Evolutionary conservation across 2,888 invertebrate species (phyloP).

Genomic region (Globia sparganii): DNA sequence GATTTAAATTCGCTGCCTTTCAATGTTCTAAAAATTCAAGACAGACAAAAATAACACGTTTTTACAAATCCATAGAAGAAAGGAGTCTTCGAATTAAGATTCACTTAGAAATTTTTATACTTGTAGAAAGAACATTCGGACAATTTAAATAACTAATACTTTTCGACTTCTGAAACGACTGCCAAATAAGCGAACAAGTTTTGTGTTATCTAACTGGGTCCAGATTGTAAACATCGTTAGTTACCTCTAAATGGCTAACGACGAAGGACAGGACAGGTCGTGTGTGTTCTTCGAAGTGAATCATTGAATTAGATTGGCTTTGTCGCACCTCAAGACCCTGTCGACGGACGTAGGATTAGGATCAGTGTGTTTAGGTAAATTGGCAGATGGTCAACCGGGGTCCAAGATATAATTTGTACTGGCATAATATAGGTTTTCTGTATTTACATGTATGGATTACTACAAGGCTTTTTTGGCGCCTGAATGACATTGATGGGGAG

Average conservation of each 20-base stretch:
- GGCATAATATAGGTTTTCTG: background rate
- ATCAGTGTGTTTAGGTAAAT: background rate
- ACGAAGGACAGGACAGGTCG: slow-evolving; percentile 49
- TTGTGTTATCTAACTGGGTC: slow-evolving; percentile 45
- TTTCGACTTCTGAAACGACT: slow-evolving; percentile 16
- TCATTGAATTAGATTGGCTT: slow-evolving; percentile 43
- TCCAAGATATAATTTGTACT: background rate
- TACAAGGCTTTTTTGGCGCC: background rate
- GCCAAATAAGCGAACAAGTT: slow-evolving; percentile 25
- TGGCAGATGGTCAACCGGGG: background rate
- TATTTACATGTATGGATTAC: background rate
- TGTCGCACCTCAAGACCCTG: slow-evolving; percentile 14
- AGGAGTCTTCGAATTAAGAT: background rate
- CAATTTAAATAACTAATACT: slow-evolving; percentile 17
- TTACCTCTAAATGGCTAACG: slow-evolving; percentile 59
- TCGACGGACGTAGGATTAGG: slow-evolving; percentile 5
- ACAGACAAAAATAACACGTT: background rate
- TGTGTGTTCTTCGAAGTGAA: slow-evolving; percentile 36
- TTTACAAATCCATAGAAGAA: background rate
- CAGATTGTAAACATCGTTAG: slow-evolving; percentile 52
- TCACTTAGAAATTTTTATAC: slow-evolving; percentile 13
- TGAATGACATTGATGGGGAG: background rate
- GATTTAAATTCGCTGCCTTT: background rate
- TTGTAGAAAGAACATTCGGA: background rate
- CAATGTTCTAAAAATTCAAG: background rate